Evolutionary conservation across 2,113 vertebrate species (phyloP).

Genomic region (Caranx melampygus): DNA sequence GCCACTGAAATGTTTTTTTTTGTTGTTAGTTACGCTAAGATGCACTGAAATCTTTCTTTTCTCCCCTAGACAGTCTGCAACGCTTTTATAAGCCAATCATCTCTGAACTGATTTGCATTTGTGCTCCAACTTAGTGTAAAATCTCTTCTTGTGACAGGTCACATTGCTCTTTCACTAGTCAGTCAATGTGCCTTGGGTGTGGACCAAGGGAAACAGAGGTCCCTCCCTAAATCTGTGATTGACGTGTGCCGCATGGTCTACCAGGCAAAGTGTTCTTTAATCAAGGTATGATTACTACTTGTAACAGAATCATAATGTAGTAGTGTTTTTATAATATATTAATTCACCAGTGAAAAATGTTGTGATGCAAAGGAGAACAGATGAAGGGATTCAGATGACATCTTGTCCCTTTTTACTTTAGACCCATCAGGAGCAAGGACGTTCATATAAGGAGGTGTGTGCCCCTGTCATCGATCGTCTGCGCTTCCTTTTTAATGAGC

Average conservation of each 20-base stretch:
- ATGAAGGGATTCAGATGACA: not conserved
- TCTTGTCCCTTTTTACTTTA: slow-evolving; percentile 60
- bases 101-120: not conserved
- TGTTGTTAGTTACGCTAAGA: not conserved
- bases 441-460: slow-evolving; percentile 98
- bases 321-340: not conserved
- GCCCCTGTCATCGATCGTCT: slow-evolving; percentile 97
- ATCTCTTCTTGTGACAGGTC: slow-evolving; percentile 83
- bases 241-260: slow-evolving; percentile 98
- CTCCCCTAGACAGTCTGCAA: not conserved
- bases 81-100: too few relatives aligned
- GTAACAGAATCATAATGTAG: not conserved
- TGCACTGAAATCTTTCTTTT: not conserved
- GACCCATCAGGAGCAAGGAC: slow-evolving; percentile 99
- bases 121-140: not conserved
- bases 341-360: not conserved
- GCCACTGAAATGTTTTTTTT: not conserved
- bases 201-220: slow-evolving; percentile 94
- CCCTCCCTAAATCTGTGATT: slow-evolving; percentile 95
- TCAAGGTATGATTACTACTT: slow-evolving; percentile 87
- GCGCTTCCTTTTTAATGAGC: slow-evolving; percentile 96
- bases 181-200: slow-evolving; percentile 91
- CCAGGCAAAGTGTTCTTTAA: slow-evolving; percentile 98
- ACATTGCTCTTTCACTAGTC: slow-evolving; percentile 93
- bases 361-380: not conserved